Conservation (phyloP, 2,888 invertebrate genomes). For the Sarcophaga caerulescens region DNA sequence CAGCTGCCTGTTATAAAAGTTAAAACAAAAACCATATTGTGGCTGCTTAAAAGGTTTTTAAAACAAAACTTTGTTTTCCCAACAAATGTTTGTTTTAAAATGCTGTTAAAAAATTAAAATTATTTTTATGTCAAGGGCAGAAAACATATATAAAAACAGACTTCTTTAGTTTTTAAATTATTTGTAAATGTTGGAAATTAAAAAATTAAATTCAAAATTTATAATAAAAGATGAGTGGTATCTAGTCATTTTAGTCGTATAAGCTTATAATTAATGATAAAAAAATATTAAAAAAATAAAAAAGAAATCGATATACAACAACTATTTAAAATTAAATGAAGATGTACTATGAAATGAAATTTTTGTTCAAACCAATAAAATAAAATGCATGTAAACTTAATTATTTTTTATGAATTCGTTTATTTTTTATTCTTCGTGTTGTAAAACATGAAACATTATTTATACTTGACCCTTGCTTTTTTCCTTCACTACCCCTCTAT, state of each 20-base stretch:
- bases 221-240: constrained; percentile 38
- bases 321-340: constrained; percentile 25
- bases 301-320: constrained; percentile 20
- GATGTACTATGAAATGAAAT: constrained; percentile 31
- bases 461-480: too few relatives aligned
- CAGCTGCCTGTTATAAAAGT: too few relatives aligned
- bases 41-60: too few relatives aligned
- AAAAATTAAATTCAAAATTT: constrained; percentile 13
- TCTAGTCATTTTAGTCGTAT: constrained; percentile 63
- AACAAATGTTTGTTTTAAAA: constrained; percentile 11
- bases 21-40: too few relatives aligned
- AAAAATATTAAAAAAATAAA: constrained; percentile 28
- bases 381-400: constrained; percentile 35
- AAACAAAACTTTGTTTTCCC: too few relatives aligned
- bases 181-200: constrained; percentile 23
- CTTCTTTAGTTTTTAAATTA: not conserved
- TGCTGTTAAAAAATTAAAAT: constrained; percentile 26
- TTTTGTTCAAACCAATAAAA: constrained; percentile 49
- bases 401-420: constrained; percentile 14
- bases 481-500: too few relatives aligned
- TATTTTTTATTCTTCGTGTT: too few relatives aligned
- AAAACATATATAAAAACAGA: not conserved
- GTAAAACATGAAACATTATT: too few relatives aligned
- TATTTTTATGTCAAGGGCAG: not conserved
- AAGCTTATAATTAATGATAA: constrained; percentile 45